Evolutionary conservation across 2,113 vertebrate genomes (phyloP).

Genomic region (Lophura nycthemera): DNA sequence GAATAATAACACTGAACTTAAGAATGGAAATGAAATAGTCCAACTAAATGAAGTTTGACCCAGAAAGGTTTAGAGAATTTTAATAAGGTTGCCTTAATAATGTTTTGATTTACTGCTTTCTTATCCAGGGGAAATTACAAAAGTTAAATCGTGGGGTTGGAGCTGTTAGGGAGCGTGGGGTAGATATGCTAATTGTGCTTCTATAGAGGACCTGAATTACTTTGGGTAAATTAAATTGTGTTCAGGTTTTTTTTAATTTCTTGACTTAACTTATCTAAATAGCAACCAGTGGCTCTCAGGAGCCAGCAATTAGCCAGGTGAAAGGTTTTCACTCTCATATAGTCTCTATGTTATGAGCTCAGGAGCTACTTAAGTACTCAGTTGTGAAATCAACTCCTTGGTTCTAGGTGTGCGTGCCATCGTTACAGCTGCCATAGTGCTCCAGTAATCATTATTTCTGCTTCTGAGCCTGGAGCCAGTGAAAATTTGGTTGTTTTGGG

Average conservation of each 20-base stretch:
- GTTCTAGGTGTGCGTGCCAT: neutral
- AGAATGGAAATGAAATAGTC: slow-evolving; percentile 13
- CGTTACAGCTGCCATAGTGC: neutral
- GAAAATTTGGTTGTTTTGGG: neutral
- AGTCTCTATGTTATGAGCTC: neutral
- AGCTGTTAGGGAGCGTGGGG: neutral
- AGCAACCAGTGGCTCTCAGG: neutral
- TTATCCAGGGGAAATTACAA: slow-evolving; percentile 16
- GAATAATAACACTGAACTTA: neutral
- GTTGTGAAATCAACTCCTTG: neutral
- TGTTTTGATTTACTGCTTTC: slow-evolving; percentile 4
- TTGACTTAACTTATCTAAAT: neutral
- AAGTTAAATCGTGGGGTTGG: neutral
- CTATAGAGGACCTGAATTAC: neutral
- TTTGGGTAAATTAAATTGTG: neutral
- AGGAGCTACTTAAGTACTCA: neutral
- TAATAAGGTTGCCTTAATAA: neutral
- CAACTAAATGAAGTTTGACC: slow-evolving; percentile 14
- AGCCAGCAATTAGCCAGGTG: neutral
- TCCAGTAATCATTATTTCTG: neutral
- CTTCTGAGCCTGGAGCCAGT: neutral
- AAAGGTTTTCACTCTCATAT: neutral
- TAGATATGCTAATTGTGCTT: neutral
- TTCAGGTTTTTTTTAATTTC: neutral
- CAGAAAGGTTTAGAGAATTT: neutral